Percentiles rank a stretch among this genome's conserved stretches.
These are phyloP conservation scores for Physella acuta DNA, from an alignment of 1,140 invertebrate genomes.

Conservation along the genomic window DNA sequence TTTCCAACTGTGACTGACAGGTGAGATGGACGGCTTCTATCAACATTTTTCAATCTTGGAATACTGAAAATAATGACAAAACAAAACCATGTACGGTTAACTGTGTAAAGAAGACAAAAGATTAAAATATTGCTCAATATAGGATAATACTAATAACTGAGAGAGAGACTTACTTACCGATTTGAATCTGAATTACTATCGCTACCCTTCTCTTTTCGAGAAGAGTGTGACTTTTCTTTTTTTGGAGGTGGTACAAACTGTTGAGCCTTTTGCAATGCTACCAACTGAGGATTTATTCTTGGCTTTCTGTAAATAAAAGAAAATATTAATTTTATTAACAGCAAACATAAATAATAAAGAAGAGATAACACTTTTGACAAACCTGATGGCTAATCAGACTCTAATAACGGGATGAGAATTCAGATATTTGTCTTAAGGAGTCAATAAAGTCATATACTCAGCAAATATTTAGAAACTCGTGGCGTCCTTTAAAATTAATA, in stretches of 20 bases:
- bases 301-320: conserved; percentile 72
- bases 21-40: conserved; percentile 82
- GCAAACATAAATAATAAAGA: no score
- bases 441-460: no score
- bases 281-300: conserved; percentile 87
- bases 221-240: conserved; percentile 51
- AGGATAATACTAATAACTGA: conserved; percentile 60
- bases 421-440: no score
- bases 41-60: conserved; percentile 81
- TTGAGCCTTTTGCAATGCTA: conserved; percentile 85
- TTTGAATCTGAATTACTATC: conserved; percentile 14
- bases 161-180: neutral
- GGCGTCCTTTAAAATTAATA: no score
- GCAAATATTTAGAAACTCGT: no score
- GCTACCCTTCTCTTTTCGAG: conserved; percentile 26
- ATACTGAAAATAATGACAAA: conserved; percentile 59
- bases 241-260: conserved; percentile 72
- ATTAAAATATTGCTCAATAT: conserved; percentile 87
- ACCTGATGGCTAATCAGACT: no score
- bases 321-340: conserved; percentile 17
- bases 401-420: no score
- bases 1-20: conserved; percentile 94
- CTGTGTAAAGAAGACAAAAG: no score
- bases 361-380: no score
- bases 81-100: no score